Base-by-base conservation (phyloP, 2,888 invertebrate species). In the Agelastica alni region DNA sequence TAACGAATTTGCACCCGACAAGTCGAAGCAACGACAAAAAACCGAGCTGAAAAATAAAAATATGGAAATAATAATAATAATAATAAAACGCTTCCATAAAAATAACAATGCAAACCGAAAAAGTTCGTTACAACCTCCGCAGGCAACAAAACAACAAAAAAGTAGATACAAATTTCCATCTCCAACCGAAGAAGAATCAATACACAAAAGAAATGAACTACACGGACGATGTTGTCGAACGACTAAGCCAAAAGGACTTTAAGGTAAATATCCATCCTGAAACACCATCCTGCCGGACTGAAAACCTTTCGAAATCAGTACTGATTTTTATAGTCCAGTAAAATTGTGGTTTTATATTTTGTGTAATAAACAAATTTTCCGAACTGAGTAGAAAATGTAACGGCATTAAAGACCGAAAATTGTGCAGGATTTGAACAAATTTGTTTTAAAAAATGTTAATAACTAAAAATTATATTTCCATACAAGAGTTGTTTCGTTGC, bases 71-170 rank as follows among this genome's bases (percentile, higher is more conserved):
- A 20, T 16, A 36, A 20, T 14, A 16, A 10, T n/a, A 46, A 41
- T 9, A 41, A 22, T 16, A 31, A 51, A 47, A 49, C 13, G 28
- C 45, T 28, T 10, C 41, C 51, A 51, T 51, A 51, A 42, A 48
- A 37, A 43, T 45, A 55, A 44, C 49, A 28, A 6, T 18, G 13
- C 44, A 42, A n/a, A 51, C 45, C 53, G 51, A 56, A 64, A 34
- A 61, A 66, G 64, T 66, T 63, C 66, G 66, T 64, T 64, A 65
- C 62, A 62, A 58, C 58, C 52, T 57, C 57, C 60, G 60, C 61
- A 62, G 56, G 51, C 56, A 51, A 51, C 53, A 54, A 42, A 59
- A 58, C n/a, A n/a, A n/a, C n/a, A 61, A 54, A 55, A 45, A 51
- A 53, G 45, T 48, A 20, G 39, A 51, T 45, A 48, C 49, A 56